Evolutionary conservation across 1,140 invertebrate species (phyloP), one percentile per base, ranked within the genome.

Genomic region (Popillia japonica): DNA sequence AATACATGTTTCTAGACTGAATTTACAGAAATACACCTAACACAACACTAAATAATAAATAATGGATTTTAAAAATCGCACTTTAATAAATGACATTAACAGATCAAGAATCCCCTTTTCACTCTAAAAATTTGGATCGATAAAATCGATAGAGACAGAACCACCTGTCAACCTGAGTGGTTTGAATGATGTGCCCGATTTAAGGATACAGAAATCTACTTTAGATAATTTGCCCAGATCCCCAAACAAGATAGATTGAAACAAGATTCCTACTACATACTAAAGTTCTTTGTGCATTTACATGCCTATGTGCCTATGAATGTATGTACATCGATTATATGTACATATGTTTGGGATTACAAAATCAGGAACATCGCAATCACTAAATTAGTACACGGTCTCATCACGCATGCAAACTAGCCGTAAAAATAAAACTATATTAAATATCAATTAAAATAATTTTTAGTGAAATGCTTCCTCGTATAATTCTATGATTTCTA

Each of bases 31-130:
- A 8, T 1, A 7, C 8, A 68, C 27, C 17, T 6, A 34, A 27
- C 9, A 9, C 7, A 68, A 3, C 59, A 0, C 17, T 17, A 17
- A 64, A 3, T 23, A 10, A 64, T 22, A 64, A 64, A 64, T 64
- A 64, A 64, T 68, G 22, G 61, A 68, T 68, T 68, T 68, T 68
- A 17, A 23, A 68, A 68, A 68, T 68, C 22, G 61, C 22, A 68
- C 9, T 22, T 68, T 20, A 22, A 34, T 27, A 9, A 68, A 4
- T 34, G 61, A 27, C 27, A 34, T 17, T 10, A 68, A 27, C 61
- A 23, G 48, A 23, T 22, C 17, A 68, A 68, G 11, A 68, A 34
- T 68, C 27, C 61, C 61, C 11, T 14, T 20, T 9, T 27, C 61
- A 22, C 22, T 68, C 20, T 8, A 6, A 27, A 68, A 68, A 68